Evolutionary conservation across 2,797 vertebrate genomes (phyloP).

Genomic region (Anas capensis): DNA sequence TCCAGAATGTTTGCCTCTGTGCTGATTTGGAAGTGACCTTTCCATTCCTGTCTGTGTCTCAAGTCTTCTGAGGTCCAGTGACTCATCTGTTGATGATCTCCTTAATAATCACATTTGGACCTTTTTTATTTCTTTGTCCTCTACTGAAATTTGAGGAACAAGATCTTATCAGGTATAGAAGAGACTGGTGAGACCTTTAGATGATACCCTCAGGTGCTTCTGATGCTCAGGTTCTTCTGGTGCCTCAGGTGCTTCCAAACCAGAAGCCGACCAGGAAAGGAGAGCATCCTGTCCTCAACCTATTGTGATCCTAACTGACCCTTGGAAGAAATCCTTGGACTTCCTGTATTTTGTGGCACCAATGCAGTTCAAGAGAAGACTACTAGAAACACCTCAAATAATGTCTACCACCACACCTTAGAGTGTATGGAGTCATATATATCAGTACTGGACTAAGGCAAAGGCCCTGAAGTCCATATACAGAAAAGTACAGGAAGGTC

Average conservation of each 20-base stretch:
- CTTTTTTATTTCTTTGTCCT: not conserved
- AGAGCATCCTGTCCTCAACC: not conserved
- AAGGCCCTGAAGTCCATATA: not conserved
- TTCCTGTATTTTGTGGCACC: not conserved
- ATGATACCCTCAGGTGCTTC: not conserved
- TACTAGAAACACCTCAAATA: not conserved
- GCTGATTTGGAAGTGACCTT: conserved; percentile 40
- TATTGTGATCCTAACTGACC: not conserved
- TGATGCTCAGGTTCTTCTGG: not conserved
- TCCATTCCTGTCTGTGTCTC: not conserved
- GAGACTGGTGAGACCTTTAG: not conserved
- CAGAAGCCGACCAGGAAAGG: not conserved
- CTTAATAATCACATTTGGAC: not conserved
- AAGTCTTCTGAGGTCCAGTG: not conserved
- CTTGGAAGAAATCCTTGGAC: not conserved
- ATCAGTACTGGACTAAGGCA: not conserved
- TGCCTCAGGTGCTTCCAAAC: not conserved
- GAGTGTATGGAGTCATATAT: rapidly evolving
- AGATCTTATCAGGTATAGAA: not conserved
- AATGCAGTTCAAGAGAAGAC: not conserved
- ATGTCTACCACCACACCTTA: not conserved
- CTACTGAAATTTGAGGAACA: not conserved
- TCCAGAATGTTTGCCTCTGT: not conserved
- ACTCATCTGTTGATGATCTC: not conserved
- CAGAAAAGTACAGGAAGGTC: not conserved